A percentile compares a stretch with the other conserved stretches of the same genome.
These are phyloP conservation scores for Neodiprion fabricii DNA, from an alignment of 1,140 invertebrate genomes.

Conservation along the genomic window DNA sequence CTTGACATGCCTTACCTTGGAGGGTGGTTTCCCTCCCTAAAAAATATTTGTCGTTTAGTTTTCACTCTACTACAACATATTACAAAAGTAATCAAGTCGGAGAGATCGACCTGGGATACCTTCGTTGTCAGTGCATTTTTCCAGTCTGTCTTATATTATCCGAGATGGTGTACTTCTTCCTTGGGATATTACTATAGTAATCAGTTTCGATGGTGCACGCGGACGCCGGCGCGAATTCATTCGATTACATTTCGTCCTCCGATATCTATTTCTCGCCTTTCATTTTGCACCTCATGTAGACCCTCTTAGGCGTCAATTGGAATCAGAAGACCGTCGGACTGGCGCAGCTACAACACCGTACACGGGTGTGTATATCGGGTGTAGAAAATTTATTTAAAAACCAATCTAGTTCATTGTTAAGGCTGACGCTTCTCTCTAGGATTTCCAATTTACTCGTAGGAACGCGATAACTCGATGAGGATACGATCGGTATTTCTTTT, in stretches of 20 bases:
- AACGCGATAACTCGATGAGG: no score
- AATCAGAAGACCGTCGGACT: not conserved
- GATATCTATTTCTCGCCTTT: not conserved
- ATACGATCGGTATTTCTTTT: no score
- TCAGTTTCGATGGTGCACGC: not conserved
- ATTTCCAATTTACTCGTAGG: not conserved
- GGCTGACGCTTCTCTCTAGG: not conserved
- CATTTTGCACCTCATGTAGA: not conserved
- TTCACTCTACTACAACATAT: no score
- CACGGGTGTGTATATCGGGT: not conserved
- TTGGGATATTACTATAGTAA: constrained; percentile 1
- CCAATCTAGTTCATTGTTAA: constrained; percentile 40
- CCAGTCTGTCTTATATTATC: not conserved
- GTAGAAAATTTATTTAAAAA: constrained; percentile 41
- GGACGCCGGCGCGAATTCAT: not conserved
- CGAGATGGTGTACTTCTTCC: not conserved
- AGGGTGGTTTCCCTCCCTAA: no score
- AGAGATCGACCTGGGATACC: no score
- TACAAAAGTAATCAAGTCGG: no score
- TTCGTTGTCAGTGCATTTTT: no score
- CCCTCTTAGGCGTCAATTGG: not conserved
- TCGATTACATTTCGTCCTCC: not conserved
- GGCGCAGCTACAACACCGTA: not conserved
- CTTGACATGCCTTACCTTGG: no score
- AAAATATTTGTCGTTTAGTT: no score